Percentiles rank a stretch among this genome's conserved stretches.
Conservation (phyloP, 2,113 vertebrate species). For the Heptranchias perlo region DNA sequence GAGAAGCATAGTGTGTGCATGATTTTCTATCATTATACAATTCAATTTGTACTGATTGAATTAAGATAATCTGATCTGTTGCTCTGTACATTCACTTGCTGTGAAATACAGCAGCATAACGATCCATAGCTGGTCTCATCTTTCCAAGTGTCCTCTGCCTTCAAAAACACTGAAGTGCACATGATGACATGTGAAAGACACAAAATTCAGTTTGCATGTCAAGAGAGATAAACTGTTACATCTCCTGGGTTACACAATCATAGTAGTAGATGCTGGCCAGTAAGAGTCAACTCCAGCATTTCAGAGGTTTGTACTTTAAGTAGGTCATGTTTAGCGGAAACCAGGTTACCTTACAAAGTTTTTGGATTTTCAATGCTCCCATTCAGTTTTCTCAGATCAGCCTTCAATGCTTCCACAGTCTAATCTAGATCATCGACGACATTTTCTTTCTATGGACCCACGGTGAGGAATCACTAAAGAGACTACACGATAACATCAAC, state of each 20-base stretch:
- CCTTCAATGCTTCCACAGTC: not conserved
- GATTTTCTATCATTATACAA: not conserved
- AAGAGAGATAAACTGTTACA: no score
- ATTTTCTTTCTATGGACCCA: no score
- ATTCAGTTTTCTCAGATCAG: no score
- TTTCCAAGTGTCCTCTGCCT: not conserved
- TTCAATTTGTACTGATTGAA: not conserved
- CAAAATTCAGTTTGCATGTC: not conserved
- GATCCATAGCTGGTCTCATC: not conserved
- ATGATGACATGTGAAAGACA: no score
- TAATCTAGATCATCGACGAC: no score
- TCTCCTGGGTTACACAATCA: no score
- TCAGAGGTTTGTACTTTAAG: not conserved
- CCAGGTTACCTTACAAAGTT: not conserved
- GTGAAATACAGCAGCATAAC: not conserved
- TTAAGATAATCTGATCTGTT: not conserved
- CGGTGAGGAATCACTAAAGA: no score
- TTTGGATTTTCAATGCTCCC: not conserved
- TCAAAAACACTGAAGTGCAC: not conserved
- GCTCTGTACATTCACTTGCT: not conserved
- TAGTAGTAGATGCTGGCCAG: not conserved
- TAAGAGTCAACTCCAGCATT: not conserved
- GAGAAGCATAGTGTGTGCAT: not conserved
- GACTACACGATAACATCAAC: no score
- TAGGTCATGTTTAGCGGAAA: not conserved